Conservation (phyloP, 2,888 invertebrate species). For the Aspidiotus rigidus region DNA sequence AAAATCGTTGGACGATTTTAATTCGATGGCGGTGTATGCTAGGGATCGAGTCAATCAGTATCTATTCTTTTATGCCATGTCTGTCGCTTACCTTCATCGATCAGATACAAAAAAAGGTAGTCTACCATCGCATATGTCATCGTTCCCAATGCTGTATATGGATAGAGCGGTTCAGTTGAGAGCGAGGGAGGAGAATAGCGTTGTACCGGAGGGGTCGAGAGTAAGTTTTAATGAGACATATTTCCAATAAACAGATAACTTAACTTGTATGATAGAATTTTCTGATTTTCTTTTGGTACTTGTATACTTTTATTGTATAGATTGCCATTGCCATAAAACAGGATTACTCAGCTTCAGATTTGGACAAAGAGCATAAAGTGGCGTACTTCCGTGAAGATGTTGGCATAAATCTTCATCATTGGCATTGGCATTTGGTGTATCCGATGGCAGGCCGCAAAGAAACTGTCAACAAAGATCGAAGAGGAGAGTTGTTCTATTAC, state of each 20-base stretch:
- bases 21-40: constrained; percentile 60
- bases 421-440: constrained; percentile 87
- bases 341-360: constrained; percentile 64
- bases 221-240: constrained; percentile 43
- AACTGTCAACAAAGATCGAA: constrained; percentile 61
- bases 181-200: constrained; percentile 61
- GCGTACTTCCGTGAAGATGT: constrained; percentile 80
- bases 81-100: constrained; percentile 66
- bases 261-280: no score
- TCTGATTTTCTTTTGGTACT: not conserved
- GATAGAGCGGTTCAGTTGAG: constrained; percentile 57
- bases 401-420: constrained; percentile 78
- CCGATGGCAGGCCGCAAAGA: constrained; percentile 54
- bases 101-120: constrained; percentile 59
- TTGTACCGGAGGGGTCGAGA: constrained; percentile 54
- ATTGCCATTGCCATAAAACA: constrained; percentile 58
- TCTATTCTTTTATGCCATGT: constrained; percentile 67
- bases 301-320: constrained; percentile 43
- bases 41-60: constrained; percentile 68
- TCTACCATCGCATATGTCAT: constrained; percentile 63
- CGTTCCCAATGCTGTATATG: constrained; percentile 74
- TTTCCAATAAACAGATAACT: no score
- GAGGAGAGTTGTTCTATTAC: constrained; percentile 71
- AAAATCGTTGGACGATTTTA: constrained; percentile 59
- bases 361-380: constrained; percentile 67